Conservation (phyloP, 2,113 vertebrate species). For the Balaenoptera acutorostrata region DNA sequence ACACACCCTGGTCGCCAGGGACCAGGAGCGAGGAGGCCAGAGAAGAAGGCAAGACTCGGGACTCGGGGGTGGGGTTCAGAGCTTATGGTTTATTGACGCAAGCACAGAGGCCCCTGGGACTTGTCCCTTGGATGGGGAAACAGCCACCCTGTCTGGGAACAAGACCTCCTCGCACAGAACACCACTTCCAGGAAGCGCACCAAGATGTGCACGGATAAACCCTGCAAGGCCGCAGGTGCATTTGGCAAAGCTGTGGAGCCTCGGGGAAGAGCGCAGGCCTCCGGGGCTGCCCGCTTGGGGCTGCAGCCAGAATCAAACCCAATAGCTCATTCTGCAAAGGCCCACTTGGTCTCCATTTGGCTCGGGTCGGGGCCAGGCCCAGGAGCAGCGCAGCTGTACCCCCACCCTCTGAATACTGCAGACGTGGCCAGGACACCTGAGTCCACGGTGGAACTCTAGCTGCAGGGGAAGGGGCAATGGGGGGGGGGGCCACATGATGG, state of each 20-base stretch:
- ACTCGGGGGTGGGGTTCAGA: background rate
- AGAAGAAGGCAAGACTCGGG: background rate
- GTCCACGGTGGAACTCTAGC: background rate
- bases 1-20: background rate
- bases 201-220: background rate
- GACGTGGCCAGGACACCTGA: background rate
- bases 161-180: background rate
- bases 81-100: constrained; percentile 61
- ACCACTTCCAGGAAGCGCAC: background rate
- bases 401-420: background rate
- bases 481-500: background rate
- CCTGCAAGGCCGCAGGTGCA: background rate
- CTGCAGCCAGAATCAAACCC: background rate
- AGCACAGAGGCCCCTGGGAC: background rate
- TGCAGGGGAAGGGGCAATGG: background rate
- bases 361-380: background rate
- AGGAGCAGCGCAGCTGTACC: background rate
- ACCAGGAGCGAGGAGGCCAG: background rate
- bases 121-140: background rate
- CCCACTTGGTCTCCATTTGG: background rate
- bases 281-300: background rate
- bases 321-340: background rate
- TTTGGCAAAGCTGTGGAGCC: constrained; percentile 11
- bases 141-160: background rate
- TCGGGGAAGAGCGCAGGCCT: background rate